phyloP scores from a whole-genome alignment of 2,113 vertebrate genomes.

The Puffinus mauretanicus region DNA sequence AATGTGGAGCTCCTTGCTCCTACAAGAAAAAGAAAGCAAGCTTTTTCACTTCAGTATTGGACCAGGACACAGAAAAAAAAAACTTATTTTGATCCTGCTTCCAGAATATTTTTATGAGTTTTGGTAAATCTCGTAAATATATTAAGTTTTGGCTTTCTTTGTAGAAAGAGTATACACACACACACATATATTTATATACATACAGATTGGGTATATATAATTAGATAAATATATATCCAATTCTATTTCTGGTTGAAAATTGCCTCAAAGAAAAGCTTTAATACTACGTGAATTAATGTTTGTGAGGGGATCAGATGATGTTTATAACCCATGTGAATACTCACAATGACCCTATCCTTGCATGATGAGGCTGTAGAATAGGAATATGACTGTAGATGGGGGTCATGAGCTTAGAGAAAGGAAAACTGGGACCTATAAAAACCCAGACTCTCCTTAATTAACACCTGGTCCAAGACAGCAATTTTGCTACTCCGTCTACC shows the following conservation, averaged over 20 bases:
- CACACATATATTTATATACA: rapidly evolving
- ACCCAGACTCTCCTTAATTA: neutral
- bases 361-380: neutral
- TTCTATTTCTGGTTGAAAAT: neutral
- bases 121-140: neutral
- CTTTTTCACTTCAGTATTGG: neutral
- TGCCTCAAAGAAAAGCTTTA: neutral
- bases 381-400: neutral
- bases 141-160: neutral
- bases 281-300: neutral
- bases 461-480: neutral
- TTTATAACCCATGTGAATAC: neutral
- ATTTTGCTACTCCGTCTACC: neutral
- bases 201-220: neutral
- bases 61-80: neutral
- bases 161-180: neutral
- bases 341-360: neutral
- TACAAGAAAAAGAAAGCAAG: neutral
- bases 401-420: neutral
- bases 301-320: neutral
- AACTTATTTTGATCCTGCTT: neutral
- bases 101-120: neutral
- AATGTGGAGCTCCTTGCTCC: neutral
- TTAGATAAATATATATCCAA: neutral
- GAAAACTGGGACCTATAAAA: neutral